Evolutionary conservation across 2,797 vertebrate genomes (phyloP).

Genomic region (Xiphophorus birchmanni): DNA sequence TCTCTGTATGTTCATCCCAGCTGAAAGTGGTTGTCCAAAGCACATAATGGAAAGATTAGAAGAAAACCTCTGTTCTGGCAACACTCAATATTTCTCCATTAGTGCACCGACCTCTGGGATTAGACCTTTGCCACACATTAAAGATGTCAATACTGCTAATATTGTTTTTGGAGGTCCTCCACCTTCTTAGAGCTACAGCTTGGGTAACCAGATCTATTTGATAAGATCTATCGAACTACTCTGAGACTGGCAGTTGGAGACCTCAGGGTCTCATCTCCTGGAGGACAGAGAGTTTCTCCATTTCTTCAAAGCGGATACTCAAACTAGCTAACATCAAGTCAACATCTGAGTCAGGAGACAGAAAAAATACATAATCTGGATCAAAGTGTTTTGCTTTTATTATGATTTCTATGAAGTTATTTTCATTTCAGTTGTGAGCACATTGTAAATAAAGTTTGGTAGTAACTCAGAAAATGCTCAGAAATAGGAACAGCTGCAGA

Average conservation of each 20-base stretch:
- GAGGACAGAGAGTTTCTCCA: conserved; percentile 24
- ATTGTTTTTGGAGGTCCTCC: conserved; percentile 75
- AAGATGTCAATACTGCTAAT: conserved; percentile 82
- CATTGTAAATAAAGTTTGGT: not conserved
- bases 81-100: conserved; percentile 85
- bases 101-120: conserved; percentile 74
- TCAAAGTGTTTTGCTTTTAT: not conserved
- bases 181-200: conserved; percentile 66
- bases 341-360: conserved; percentile 10
- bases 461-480: not conserved
- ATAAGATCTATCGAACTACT: conserved; percentile 68
- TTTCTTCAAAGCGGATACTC: conserved; percentile 8
- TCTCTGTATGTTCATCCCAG: conserved; percentile 65
- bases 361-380: not conserved
- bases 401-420: not conserved
- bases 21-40: conserved; percentile 69
- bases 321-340: conserved; percentile 4
- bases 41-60: conserved; percentile 77
- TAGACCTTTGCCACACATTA: conserved; percentile 82
- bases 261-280: conserved; percentile 51
- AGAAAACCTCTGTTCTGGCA: conserved; percentile 77
- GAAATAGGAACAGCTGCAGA: not conserved
- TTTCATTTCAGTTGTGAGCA: not conserved
- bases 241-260: conserved; percentile 51
- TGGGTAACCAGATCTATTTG: conserved; percentile 72